Conservation (phyloP, 2,888 invertebrate species). For the Sacculina carcini region DNA sequence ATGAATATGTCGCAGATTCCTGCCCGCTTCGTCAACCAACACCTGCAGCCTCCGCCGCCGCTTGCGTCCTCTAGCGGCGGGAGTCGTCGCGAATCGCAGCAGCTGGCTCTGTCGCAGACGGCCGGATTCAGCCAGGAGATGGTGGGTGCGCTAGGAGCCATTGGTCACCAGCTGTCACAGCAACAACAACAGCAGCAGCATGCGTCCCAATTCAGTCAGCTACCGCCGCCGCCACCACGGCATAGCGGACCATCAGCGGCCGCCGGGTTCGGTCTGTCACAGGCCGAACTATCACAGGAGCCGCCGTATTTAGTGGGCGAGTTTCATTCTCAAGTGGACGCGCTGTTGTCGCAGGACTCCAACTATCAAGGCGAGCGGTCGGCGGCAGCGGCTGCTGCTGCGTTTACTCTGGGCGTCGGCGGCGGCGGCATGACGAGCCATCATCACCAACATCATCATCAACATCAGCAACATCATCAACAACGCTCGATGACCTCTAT, state of each 20-base stretch:
- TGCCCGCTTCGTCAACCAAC: constrained; percentile 46
- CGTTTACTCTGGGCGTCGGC: too few species aligned
- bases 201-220: constrained; percentile 20
- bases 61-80: neutral
- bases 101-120: constrained; percentile 15
- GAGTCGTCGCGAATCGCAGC: neutral
- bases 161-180: too few species aligned
- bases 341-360: constrained; percentile 73
- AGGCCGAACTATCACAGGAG: constrained; percentile 31
- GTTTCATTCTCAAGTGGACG: constrained; percentile 80
- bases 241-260: neutral
- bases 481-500: too few species aligned
- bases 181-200: constrained; percentile 22
- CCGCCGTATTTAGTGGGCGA: constrained; percentile 46
- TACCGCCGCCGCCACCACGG: constrained; percentile 21
- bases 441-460: too few species aligned
- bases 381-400: too few species aligned
- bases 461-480: too few species aligned
- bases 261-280: constrained; percentile 24
- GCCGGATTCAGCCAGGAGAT: constrained; percentile 33
- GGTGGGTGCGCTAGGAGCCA: too few species aligned
- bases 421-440: too few species aligned
- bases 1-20: constrained; percentile 63
- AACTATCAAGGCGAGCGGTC: constrained; percentile 43
- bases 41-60: constrained; percentile 25